A percentile compares a stretch with the other conserved stretches of the same genome.
Conservation (phyloP, 1,140 invertebrate genomes). For the Eupeodes corollae region DNA sequence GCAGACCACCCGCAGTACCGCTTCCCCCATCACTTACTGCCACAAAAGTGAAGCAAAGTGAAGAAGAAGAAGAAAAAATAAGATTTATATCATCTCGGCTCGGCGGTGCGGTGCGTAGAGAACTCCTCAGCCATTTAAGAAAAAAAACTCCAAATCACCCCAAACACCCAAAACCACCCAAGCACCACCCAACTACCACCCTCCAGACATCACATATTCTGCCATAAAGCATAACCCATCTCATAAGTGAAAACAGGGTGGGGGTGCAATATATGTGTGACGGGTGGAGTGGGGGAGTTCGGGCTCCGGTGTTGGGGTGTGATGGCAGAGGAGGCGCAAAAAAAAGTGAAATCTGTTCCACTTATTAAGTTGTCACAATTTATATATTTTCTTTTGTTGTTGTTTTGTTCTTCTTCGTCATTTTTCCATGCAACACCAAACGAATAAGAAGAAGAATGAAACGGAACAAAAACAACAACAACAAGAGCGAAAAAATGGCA, state of each 20-base stretch:
- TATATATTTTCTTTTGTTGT: too few relatives aligned
- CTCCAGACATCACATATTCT: too few relatives aligned
- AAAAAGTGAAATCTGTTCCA: slow-evolving; percentile 1
- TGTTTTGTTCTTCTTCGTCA: background rate
- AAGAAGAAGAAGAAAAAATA: background rate
- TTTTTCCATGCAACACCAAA: too few relatives aligned
- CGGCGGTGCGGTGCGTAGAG: too few relatives aligned
- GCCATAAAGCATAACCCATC: too few relatives aligned
- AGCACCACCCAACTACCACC: background rate
- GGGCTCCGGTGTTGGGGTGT: background rate
- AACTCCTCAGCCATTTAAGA: background rate
- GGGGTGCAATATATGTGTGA: too few relatives aligned
- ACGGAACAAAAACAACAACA: too few relatives aligned
- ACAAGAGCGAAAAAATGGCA: background rate
- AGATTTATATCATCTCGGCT: background rate
- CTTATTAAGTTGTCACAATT: slow-evolving; percentile 3
- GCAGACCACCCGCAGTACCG: background rate
- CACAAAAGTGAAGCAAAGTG: too few relatives aligned
- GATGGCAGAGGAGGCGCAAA: background rate
- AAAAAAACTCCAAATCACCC: background rate
- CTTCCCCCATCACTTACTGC: background rate
- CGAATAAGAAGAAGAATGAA: too few relatives aligned
- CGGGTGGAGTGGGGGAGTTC: too few relatives aligned
- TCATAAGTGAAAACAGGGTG: too few relatives aligned
- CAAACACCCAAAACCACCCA: too few relatives aligned